phyloP scores from a whole-genome alignment of 2,113 vertebrate species.

The Cyrtonyx montezumae region DNA sequence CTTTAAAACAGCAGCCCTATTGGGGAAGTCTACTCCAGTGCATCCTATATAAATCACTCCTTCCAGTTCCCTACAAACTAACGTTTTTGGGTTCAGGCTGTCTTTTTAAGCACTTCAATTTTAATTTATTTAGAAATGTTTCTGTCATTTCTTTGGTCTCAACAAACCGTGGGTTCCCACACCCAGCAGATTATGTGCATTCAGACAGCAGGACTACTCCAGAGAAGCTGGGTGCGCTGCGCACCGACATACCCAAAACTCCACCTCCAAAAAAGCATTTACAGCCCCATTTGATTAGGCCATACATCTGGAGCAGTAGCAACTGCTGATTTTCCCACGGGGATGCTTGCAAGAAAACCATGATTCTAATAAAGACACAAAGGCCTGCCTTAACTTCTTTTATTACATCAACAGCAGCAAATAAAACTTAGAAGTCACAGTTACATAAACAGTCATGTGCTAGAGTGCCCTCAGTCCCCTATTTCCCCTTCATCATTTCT shows the following conservation, averaged over 20 bases:
- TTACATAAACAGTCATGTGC: conserved; percentile 42
- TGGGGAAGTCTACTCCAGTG: neutral
- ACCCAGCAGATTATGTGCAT: neutral
- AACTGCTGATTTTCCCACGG: neutral
- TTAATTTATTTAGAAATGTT: neutral
- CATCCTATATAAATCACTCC: neutral
- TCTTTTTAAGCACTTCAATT: neutral
- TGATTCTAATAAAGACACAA: conserved; percentile 42
- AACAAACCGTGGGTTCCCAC: neutral
- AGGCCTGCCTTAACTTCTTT: conserved; percentile 18
- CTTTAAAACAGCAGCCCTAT: neutral
- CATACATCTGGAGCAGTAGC: neutral
- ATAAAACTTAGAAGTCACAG: conserved; percentile 34
- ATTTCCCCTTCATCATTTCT: neutral
- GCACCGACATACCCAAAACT: neutral
- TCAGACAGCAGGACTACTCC: neutral
- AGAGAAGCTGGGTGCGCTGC: neutral
- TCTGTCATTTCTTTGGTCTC: neutral
- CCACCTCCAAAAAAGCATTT: neutral
- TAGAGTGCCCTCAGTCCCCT: neutral
- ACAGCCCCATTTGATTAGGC: neutral
- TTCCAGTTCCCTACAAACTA: neutral
- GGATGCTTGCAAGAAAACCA: conserved; percentile 39
- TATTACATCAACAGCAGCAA: conserved; percentile 29
- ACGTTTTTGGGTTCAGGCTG: neutral